phyloP scores from a whole-genome alignment of 2,113 vertebrate genomes.

The Beaufortia kweichowensis region DNA sequence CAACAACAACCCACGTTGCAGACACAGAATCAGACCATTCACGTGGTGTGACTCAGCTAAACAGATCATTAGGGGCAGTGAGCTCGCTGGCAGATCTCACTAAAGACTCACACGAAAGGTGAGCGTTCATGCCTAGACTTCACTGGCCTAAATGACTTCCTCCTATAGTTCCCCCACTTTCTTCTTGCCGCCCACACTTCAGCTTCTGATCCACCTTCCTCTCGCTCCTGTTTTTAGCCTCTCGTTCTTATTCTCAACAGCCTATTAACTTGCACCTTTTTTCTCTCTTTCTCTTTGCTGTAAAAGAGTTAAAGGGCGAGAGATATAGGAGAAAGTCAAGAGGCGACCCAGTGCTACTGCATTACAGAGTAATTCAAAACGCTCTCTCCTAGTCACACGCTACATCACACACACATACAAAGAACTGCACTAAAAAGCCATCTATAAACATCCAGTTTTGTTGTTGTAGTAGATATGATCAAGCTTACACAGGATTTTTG shows the following conservation, averaged over 20 bases:
- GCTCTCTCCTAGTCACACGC: not conserved
- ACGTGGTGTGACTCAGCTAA: constrained; percentile 12
- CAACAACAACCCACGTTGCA: constrained; percentile 32
- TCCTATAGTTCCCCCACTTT: not conserved
- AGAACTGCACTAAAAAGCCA: not conserved
- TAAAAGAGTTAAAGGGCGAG: not conserved
- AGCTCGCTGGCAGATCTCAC: not conserved
- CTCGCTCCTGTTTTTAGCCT: constrained; percentile 25
- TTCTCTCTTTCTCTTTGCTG: not conserved
- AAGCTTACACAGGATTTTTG: too few relatives aligned
- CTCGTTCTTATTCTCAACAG: constrained; percentile 21
- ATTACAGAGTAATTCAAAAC: not conserved
- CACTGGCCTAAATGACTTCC: not conserved
- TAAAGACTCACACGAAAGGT: constrained; percentile 15
- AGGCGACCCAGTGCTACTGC: not conserved
- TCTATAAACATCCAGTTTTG: not conserved
- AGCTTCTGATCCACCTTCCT: constrained; percentile 1
- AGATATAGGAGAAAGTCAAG: not conserved
- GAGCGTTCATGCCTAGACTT: constrained; percentile 6
- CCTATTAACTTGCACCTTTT: constrained; percentile 15
- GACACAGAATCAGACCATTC: constrained; percentile 4
- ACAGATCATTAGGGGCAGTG: constrained; percentile 24
- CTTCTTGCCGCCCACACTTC: constrained; percentile 5
- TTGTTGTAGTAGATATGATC: not conserved
- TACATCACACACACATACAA: not conserved